Evolutionary conservation across 2,888 invertebrate species (phyloP), one percentile per base, ranked within the genome.

Genomic region (Acanthopleura granulata): DNA sequence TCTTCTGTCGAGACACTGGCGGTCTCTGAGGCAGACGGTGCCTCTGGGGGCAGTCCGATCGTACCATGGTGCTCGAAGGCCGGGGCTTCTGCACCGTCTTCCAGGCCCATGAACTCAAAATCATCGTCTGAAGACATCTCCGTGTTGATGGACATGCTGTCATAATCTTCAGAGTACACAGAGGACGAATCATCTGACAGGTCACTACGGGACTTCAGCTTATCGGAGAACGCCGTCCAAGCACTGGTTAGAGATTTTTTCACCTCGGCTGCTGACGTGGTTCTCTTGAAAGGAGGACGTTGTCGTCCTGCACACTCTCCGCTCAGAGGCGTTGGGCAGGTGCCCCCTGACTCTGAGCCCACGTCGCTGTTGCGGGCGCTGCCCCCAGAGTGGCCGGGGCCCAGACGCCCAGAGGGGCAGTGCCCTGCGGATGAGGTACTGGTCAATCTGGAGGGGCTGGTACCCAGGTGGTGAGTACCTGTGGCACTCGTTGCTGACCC

Each of bases 71-170:
- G 85, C 74, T 83, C 82, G 76, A 89, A 89, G 50, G 94, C 94
- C 77, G 94, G 93, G 93, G 57, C 93, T 94, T 87, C 88, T 22
- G 80, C 80, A 14, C 84, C 85, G 75, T 87, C 84, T 57, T 85
- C 87, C 72, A 90, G 75, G 57, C 84, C 85, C 71, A 95, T 93
- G 70, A 94, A 93, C n/a, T 95, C 93, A 88, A 94, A 96, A 83
- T 95, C 94, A 80, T 96, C 96, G 91, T 97, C 97, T 0, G 95
- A 96, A 82, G 95, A 96, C 51, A 94, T 94, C 78, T 96, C 96
- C 82, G 96, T 96, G 82, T 94, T 93, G 83, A 94, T 93, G 0
- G 95, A 95, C 80, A 94, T 91, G 0, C 94, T 94, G 86, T 95
- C 95, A 85, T 94, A 94, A 73, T 93, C 93, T 77, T 95, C 94